Evolutionary conservation across 2,888 invertebrate species (phyloP).

Genomic region (Protonemura montana): DNA sequence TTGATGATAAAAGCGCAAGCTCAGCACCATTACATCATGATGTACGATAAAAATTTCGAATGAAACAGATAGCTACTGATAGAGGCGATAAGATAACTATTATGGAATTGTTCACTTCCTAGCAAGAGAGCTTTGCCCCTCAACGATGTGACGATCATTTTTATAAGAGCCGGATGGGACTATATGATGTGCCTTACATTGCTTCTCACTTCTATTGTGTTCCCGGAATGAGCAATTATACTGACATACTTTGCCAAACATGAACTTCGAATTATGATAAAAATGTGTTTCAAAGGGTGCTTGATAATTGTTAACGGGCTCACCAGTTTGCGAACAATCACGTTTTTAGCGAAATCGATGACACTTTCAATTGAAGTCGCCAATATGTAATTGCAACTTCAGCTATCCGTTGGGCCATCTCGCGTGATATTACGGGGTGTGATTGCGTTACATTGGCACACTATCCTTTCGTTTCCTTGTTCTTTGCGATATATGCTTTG

Average conservation of each 20-base stretch:
- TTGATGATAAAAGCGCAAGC: not conserved
- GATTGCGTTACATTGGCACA: not conserved
- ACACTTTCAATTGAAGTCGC: not conserved
- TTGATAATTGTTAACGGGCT: not conserved
- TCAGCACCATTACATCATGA: not conserved
- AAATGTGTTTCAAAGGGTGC: not conserved
- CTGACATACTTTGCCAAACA: not conserved
- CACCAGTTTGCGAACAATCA: not conserved
- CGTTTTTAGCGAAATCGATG: not conserved
- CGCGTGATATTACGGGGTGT: not conserved
- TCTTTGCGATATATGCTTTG: not conserved
- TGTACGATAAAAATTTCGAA: not conserved
- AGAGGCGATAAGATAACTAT: not conserved
- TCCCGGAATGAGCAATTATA: not conserved
- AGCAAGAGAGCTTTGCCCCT: not conserved
- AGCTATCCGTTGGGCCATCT: not conserved
- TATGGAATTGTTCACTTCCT: not conserved
- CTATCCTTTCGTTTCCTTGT: not conserved
- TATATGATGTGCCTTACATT: not conserved
- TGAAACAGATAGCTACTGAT: not conserved
- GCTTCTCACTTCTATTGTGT: not conserved
- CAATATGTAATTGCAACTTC: not conserved
- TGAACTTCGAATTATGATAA: not conserved
- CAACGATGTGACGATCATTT: not conserved
- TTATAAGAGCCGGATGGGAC: not conserved